These are phyloP conservation scores for Bombus cullumanus DNA, from an alignment of 1,140 invertebrate genomes.

Conservation along the genomic window DNA sequence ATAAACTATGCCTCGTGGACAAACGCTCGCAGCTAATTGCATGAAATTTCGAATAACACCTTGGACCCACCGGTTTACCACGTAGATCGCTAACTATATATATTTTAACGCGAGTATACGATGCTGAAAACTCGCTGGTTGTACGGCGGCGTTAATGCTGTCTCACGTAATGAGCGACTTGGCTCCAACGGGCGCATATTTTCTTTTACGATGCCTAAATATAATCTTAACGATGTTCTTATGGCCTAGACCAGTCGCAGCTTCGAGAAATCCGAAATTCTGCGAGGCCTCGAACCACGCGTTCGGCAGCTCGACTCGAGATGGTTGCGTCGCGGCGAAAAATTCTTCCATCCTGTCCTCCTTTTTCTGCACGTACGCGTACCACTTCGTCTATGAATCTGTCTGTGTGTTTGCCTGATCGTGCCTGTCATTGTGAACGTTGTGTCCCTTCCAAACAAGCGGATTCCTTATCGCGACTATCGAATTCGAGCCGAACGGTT, in stretches of 20 bases:
- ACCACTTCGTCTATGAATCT: neutral
- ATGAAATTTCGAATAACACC: conserved; percentile 15
- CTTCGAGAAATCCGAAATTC: conserved; percentile 64
- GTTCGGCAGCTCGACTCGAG: conserved; percentile 16
- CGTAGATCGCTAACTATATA: conserved; percentile 45
- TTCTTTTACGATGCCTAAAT: conserved; percentile 83
- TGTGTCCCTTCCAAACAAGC: neutral
- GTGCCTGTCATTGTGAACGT: neutral
- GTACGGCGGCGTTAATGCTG: conserved; percentile 78
- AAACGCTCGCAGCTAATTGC: conserved; percentile 25
- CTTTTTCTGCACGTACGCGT: neutral
- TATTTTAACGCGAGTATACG: conserved; percentile 69
- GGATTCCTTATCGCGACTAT: neutral
- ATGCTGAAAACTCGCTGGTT: conserved; percentile 65
- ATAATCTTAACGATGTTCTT: conserved; percentile 82
- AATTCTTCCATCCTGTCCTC: neutral
- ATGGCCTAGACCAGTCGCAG: conserved; percentile 69
- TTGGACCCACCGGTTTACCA: conserved; percentile 27
- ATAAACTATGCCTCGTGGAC: conserved; percentile 10
- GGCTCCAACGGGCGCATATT: conserved; percentile 82
- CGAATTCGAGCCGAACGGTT: neutral
- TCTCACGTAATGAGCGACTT: conserved; percentile 82
- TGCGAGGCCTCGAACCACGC: conserved; percentile 14
- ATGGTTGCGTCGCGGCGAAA: conserved; percentile 4
- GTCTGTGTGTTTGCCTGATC: neutral